phyloP scores from a whole-genome alignment of 1,140 invertebrate species.

The Goniozus legneri region DNA sequence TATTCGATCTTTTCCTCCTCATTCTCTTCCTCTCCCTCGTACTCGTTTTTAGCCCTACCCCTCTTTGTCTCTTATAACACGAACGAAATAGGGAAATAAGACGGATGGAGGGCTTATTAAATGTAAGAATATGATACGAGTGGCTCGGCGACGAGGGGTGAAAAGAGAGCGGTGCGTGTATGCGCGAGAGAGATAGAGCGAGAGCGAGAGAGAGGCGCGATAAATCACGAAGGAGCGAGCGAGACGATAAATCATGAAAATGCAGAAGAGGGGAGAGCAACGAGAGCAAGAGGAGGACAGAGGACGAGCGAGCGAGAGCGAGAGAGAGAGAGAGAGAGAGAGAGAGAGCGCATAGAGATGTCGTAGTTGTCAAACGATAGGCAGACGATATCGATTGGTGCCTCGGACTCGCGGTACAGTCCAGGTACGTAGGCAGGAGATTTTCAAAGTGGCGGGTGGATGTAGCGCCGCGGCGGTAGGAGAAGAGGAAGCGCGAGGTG shows the following conservation, averaged over 20 bases:
- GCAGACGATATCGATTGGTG: slow-evolving; percentile 28
- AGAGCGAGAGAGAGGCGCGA: background rate
- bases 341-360: slow-evolving; percentile 17
- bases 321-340: background rate
- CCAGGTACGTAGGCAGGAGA: no score
- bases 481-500: no score
- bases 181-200: background rate
- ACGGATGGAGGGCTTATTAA: no score
- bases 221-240: slow-evolving; percentile 4
- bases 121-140: no score
- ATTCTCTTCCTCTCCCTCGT: no score
- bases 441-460: no score
- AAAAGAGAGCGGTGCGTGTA: background rate
- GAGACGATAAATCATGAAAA: slow-evolving; percentile 8
- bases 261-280: background rate
- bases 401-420: background rate
- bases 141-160: no score
- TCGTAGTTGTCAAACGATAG: slow-evolving; percentile 28
- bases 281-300: background rate
- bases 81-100: slow-evolving; percentile 5
- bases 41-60: no score
- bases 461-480: no score
- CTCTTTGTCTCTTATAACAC: no score
- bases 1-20: no score
- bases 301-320: background rate